Percentiles rank a stretch among this genome's conserved stretches.
These are phyloP conservation scores for Drosophila fulvimacula DNA, from an alignment of 2,888 invertebrate genomes.

Conservation along the genomic window DNA sequence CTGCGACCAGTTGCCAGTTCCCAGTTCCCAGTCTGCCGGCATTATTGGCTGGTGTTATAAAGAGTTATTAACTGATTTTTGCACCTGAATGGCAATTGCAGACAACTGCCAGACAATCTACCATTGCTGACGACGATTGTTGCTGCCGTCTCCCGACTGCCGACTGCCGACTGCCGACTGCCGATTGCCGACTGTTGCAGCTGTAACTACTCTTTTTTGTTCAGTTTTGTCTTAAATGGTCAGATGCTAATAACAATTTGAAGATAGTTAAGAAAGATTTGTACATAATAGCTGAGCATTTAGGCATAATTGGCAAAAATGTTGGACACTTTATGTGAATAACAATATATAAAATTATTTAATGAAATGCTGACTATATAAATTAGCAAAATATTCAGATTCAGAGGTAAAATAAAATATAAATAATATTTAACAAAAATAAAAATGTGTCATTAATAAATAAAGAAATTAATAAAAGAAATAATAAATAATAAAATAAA, in stretches of 20 bases:
- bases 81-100: conserved; percentile 56
- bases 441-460: too few relatives aligned
- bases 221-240: conserved; percentile 8
- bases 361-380: neutral
- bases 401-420: too few relatives aligned
- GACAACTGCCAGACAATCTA: conserved; percentile 56
- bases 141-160: conserved; percentile 1
- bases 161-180: conserved; percentile 8
- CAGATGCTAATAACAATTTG: conserved; percentile 11
- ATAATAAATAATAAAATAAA: too few relatives aligned
- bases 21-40: conserved; percentile 26
- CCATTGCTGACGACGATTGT: conserved; percentile 29
- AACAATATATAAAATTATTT: neutral
- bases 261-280: conserved; percentile 2
- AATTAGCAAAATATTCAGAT: too few relatives aligned
- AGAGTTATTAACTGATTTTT: conserved; percentile 69
- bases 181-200: neutral
- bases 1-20: conserved; percentile 17
- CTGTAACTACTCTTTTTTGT: conserved; percentile 15
- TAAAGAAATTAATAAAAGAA: too few relatives aligned
- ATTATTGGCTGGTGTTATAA: conserved; percentile 48
- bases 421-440: too few relatives aligned
- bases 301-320: neutral
- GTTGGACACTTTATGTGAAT: neutral
- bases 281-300: neutral